Evolutionary conservation across 2,797 vertebrate species (phyloP), one percentile per base, ranked within the genome.

Genomic region (Galaxias olidus): DNA sequence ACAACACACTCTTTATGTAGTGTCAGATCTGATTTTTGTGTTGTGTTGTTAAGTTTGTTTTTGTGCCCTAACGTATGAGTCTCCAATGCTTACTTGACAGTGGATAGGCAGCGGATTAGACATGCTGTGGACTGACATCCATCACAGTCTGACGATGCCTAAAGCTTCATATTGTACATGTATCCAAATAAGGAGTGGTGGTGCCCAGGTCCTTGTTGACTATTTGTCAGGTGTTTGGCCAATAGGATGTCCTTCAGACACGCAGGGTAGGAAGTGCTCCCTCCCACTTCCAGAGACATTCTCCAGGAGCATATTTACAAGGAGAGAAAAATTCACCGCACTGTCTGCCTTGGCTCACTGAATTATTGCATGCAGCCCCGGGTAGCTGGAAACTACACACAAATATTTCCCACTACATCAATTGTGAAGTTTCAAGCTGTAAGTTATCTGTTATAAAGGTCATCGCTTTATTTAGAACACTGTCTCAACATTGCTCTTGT

Each of bases 291-390:
- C 69, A 80, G 78, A 83, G 74, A 63, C 81, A 82, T 80, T 87
- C 83, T 80, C 74, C 57, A 71, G 59, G 61, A 81, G 72, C 76
- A 82, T 84, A 82, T 85, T 84, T 87, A 85, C 73, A 78, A 77
- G 73, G 68, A 58, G 40, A 52, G 56, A 75, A 75, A 30, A 30
- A 73, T 71, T 45, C 72, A 84, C 73, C 59, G 51, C 54, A 59
- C 62, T 61, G 55, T 51, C 56, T 20, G 51, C 44, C 13, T 42
- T 40, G 14, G 60, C 30, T 70, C 62, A 9, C 19, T 69, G 55
- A 73, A 72, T 73, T 65, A 84, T 76, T 71, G 68, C 63, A 62
- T 48, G 48, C 55, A 57, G 20, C 51, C 73, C 52, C 43, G 64
- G 73, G 58, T 43, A 41, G 46, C 50, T 57, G 19, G 43, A 59